Percentiles rank a stretch among this genome's conserved stretches.
Evolutionary conservation across 2,113 vertebrate genomes (phyloP).

Genomic region (Elaphurus davidianus): DNA sequence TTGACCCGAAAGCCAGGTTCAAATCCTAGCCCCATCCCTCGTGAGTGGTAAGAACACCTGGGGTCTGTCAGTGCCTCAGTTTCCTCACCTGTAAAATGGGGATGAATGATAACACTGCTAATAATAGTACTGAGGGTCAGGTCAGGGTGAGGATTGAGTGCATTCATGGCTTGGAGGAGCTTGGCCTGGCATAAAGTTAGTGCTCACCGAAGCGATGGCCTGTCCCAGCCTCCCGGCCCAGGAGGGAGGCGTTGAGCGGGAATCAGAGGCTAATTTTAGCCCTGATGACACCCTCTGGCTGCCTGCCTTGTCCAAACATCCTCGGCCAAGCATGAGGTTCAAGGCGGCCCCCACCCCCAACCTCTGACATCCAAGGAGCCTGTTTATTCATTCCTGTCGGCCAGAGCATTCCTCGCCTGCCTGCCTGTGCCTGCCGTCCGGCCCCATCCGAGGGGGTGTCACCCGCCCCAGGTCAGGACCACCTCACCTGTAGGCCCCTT

Average conservation of each 20-base stretch:
- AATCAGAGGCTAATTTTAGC: constrained; percentile 74
- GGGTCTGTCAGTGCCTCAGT: not conserved
- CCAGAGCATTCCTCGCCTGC: not conserved
- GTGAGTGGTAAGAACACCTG: not conserved
- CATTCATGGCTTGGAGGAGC: not conserved
- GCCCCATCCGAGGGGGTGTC: not conserved
- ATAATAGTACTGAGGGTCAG: accelerated
- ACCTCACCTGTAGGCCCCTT: not conserved
- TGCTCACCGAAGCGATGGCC: not conserved
- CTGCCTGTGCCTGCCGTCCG: not conserved
- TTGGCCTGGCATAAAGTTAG: not conserved
- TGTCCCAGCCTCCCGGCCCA: not conserved
- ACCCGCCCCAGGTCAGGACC: not conserved
- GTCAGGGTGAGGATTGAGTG: not conserved
- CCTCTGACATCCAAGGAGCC: constrained; percentile 10
- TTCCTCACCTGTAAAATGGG: not conserved
- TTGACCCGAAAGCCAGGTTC: accelerated
- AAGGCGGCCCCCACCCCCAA: constrained; percentile 22
- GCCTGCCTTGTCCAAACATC: constrained; percentile 57
- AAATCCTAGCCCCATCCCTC: not conserved
- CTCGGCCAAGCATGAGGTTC: constrained; percentile 58
- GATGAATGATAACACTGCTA: not conserved
- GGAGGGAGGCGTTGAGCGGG: constrained; percentile 52
- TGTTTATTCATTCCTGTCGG: constrained; percentile 59
- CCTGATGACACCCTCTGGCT: constrained; percentile 68